Evolutionary conservation across 2,797 vertebrate genomes (phyloP), one percentile per base, ranked within the genome.

Genomic region (Austrolebias charrua): DNA sequence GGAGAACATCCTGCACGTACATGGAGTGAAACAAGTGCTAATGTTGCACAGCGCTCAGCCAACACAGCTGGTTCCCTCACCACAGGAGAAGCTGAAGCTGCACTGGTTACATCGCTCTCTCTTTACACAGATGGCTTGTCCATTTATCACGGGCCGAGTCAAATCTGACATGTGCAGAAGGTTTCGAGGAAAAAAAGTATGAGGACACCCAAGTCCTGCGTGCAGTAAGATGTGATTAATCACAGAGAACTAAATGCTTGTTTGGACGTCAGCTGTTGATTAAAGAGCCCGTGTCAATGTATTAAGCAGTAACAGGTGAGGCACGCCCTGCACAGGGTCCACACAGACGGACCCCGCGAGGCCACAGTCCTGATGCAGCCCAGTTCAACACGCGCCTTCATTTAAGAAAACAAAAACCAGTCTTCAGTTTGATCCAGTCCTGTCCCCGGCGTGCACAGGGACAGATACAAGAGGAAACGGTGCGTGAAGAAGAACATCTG

Each of bases 11-110:
- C 13, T 15, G 20, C 18, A 66, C 18, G 15, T 19, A 67, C 29
- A 60, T 38, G 35, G 13, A 73, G 48, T 11, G 19, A 20, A 65
- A 53, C 50, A 20, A 12, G 47, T 24, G 20, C 10, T 49, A 49
- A 38, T 29, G 5, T n/a, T 70, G 45, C 53, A 56, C 28, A 64
- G 55, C 53, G 44, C 60, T 69, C 18, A 10, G 24, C 6, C 45
- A 47, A 53, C 47, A 24, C 4, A 38, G 10, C 35, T 38, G 35
- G 8, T 38, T 38, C 35, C 35, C 35, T 38, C 10, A 38, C 12
- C 3, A 38, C 3, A n/a, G 3, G 4, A 48, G 11, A 46, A 19
- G 24, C 46, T 16, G 1, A 13, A 33, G 13, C 42, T 33, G 59
- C 54, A 50, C 9, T 14, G 19, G 18, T 24, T 29, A 12, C 9